Conservation (phyloP, 2,888 invertebrate species). For the Zaprionus lineosus region DNA sequence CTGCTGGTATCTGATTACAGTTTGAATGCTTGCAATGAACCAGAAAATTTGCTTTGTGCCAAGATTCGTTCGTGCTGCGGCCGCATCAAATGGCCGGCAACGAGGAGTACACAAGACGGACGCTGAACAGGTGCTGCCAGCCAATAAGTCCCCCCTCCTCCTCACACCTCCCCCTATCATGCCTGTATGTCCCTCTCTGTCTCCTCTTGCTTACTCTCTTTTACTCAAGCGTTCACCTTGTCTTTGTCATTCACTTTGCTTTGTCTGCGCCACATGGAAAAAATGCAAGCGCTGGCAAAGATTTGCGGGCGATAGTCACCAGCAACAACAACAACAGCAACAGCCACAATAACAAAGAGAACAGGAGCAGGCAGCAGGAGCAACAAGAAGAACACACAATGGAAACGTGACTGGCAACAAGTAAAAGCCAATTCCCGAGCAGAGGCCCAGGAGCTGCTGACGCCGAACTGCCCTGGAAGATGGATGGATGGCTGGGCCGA, state of each 20-base stretch:
- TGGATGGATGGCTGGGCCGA: constrained; percentile 7
- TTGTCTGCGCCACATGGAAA: constrained; percentile 23
- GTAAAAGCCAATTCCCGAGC: constrained; percentile 32
- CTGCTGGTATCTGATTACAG: constrained; percentile 70
- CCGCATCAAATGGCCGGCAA: constrained; percentile 30
- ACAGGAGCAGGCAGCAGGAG: neutral
- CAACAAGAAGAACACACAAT: neutral
- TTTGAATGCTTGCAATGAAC: constrained; percentile 77
- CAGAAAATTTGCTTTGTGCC: constrained; percentile 71
- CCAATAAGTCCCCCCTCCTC: constrained; percentile 5
- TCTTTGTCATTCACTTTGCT: constrained; percentile 45
- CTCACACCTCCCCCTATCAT: neutral
- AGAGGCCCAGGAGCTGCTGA: constrained; percentile 14
- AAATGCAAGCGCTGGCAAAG: constrained; percentile 46
- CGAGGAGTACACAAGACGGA: constrained; percentile 26
- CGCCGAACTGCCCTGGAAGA: neutral
- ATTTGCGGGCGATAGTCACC: constrained; percentile 40
- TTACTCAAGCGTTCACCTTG: constrained; percentile 2
- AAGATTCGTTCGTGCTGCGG: constrained; percentile 55
- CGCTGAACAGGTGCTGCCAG: constrained; percentile 61
- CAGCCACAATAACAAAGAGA: constrained; percentile 9
- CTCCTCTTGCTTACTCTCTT: neutral
- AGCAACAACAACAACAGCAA: constrained; percentile 7
- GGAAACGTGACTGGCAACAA: constrained; percentile 71
- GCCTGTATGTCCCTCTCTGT: neutral